phyloP scores from a whole-genome alignment of 2,797 vertebrate genomes.

The Pterois miles region DNA sequence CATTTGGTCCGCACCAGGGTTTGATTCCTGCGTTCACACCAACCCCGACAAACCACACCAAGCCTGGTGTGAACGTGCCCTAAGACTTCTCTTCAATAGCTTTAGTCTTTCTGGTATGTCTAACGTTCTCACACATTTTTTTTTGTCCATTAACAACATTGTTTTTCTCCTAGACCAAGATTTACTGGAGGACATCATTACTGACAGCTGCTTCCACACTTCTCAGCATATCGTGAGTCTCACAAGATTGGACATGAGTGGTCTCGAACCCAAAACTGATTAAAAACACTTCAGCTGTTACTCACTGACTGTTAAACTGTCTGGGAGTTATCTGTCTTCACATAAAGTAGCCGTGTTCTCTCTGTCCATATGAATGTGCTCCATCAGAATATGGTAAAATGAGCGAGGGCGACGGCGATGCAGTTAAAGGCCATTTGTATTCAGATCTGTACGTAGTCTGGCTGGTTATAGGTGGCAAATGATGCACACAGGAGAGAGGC shows the following conservation, averaged over 20 bases:
- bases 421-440: slow-evolving; percentile 71
- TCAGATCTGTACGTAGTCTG: slow-evolving; percentile 50
- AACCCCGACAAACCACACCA: no score
- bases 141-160: slow-evolving; percentile 1
- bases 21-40: no score
- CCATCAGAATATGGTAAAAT: slow-evolving; percentile 21
- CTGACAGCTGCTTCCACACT: slow-evolving; percentile 87
- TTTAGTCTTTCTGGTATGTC: not conserved
- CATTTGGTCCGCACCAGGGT: no score
- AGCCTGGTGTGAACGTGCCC: not conserved
- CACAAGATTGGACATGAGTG: slow-evolving; percentile 9
- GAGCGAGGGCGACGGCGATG: slow-evolving; percentile 10
- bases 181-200: slow-evolving; percentile 89
- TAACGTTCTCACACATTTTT: not conserved
- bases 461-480: slow-evolving; percentile 52
- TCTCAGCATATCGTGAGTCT: slow-evolving; percentile 88
- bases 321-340: slow-evolving; percentile 22
- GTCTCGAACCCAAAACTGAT: slow-evolving; percentile 18
- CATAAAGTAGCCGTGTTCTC: slow-evolving; percentile 4
- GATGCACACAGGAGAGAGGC: slow-evolving; percentile 47
- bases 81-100: not conserved
- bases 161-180: slow-evolving; percentile 85
- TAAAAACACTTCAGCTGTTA: not conserved
- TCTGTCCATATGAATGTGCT: slow-evolving; percentile 2
- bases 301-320: slow-evolving; percentile 23